These are phyloP conservation scores for Capra hircus DNA, from an alignment of 2,113 vertebrate genomes.

Conservation along the genomic window DNA sequence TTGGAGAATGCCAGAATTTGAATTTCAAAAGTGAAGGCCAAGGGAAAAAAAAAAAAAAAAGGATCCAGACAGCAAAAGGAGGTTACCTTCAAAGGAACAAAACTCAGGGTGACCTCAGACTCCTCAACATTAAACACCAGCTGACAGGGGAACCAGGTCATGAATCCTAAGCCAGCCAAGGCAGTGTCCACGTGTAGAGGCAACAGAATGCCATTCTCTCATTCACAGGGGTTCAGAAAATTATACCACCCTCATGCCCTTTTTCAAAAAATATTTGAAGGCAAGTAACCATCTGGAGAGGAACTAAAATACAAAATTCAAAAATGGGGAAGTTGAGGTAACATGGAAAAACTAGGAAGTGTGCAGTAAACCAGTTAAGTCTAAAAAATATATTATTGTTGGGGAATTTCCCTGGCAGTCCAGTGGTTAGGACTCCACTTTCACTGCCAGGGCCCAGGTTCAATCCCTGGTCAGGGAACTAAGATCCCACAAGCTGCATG, in stretches of 20 bases:
- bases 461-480: background rate
- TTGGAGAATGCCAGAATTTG: conserved; percentile 28
- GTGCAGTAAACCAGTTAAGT: background rate
- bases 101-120: conserved; percentile 20
- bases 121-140: background rate
- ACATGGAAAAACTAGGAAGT: background rate
- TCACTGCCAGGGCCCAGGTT: background rate
- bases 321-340: background rate
- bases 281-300: background rate
- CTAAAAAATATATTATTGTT: background rate
- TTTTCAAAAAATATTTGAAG: background rate
- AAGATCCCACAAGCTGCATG: background rate
- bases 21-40: conserved; percentile 38
- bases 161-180: background rate
- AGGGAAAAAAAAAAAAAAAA: background rate
- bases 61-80: conserved; percentile 33
- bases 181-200: rapidly evolving
- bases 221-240: background rate
- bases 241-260: background rate
- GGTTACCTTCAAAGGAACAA: background rate
- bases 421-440: background rate
- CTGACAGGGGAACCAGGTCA: background rate
- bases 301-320: background rate
- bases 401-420: background rate
- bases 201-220: background rate